Percentiles rank a stretch among this genome's conserved stretches.
Evolutionary conservation across 2,888 invertebrate species (phyloP).

Genomic region (Eupithecia pulchellata): DNA sequence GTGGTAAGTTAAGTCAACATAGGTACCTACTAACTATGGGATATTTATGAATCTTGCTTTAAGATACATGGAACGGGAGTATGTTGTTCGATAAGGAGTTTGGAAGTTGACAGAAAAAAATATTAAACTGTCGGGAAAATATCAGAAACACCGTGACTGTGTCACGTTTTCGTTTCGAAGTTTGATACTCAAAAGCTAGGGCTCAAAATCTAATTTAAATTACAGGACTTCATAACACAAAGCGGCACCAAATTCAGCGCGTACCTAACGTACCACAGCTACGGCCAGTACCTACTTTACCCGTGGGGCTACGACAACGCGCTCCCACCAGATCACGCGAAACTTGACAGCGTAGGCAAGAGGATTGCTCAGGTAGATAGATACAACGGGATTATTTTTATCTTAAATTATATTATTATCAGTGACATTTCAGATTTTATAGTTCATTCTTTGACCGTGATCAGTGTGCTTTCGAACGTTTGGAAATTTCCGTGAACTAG

Average conservation of each 20-base stretch:
- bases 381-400: not conserved
- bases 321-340: slow-evolving; percentile 89
- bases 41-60: not conserved
- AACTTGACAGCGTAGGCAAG: slow-evolving; percentile 89
- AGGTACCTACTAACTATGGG: no score
- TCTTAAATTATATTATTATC: no score
- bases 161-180: not conserved
- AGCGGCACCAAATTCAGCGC: slow-evolving; percentile 87
- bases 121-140: not conserved
- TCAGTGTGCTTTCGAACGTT: not conserved
- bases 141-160: not conserved
- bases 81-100: not conserved
- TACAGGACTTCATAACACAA: slow-evolving; percentile 79
- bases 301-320: slow-evolving; percentile 94
- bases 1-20: no score
- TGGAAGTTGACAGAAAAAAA: not conserved
- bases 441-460: not conserved
- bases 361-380: slow-evolving; percentile 87
- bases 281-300: slow-evolving; percentile 93
- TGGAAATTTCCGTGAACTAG: no score
- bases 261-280: slow-evolving; percentile 93
- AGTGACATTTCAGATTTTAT: not conserved
- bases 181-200: not conserved
- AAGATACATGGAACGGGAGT: not conserved
- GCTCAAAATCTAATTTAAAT: not conserved